These are phyloP conservation scores for Willisornis vidua DNA, from an alignment of 2,113 vertebrate genomes.

Conservation along the genomic window DNA sequence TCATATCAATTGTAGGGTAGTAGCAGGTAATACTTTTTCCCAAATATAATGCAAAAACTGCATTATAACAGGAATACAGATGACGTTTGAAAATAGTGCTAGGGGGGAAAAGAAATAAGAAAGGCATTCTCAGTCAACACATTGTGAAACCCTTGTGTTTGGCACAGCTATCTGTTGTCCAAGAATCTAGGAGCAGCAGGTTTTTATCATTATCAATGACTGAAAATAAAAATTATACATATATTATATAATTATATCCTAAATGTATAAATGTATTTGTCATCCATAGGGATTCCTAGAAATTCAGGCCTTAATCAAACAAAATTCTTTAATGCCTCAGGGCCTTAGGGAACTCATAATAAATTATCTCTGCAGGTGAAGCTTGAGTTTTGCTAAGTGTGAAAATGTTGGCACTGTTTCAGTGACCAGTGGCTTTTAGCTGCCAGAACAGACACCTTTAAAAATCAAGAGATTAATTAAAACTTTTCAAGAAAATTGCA, in stretches of 20 bases:
- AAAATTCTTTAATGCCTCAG: background rate
- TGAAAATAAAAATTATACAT: background rate
- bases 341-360: background rate
- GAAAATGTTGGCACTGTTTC: background rate
- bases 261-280: background rate
- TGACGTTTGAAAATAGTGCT: background rate
- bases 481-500: background rate
- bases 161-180: rapidly evolving
- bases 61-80: background rate
- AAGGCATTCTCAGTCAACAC: background rate
- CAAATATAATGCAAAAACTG: background rate
- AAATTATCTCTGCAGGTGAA: background rate
- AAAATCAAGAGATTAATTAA: conserved; percentile 8
- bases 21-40: background rate
- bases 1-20: background rate
- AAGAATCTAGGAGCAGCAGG: background rate
- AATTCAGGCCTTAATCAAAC: background rate
- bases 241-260: background rate
- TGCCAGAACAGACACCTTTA: background rate
- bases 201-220: background rate
- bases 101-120: background rate
- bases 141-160: background rate
- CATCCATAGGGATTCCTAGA: background rate
- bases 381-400: background rate
- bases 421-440: background rate